phyloP scores from a whole-genome alignment of 2,888 invertebrate genomes.

The Agrotis exclamationis region DNA sequence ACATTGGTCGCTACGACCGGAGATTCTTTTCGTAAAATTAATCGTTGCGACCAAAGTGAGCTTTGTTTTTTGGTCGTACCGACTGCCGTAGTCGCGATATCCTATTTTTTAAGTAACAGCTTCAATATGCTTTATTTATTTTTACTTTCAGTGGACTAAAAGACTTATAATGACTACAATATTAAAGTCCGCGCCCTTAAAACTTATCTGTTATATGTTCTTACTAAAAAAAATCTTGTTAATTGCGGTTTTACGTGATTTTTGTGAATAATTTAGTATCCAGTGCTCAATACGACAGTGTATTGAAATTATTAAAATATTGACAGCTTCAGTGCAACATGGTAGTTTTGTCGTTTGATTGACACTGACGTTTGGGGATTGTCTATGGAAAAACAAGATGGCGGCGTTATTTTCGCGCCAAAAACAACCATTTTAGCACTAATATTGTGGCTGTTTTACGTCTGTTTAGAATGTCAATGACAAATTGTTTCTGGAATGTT shows the following conservation, averaged over 20 bases:
- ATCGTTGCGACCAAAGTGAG: neutral
- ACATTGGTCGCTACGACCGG: conserved; percentile 28
- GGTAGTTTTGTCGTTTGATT: neutral
- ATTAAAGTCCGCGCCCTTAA: conserved; percentile 37
- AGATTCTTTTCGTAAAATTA: conserved; percentile 3
- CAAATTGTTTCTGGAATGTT: conserved; percentile 19
- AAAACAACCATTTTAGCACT: neutral
- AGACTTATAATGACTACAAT: conserved; percentile 37
- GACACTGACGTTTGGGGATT: neutral
- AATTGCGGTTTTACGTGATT: conserved; percentile 25
- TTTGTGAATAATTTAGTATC: conserved; percentile 48
- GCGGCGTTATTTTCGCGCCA: neutral
- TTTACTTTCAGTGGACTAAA: conserved; percentile 48
- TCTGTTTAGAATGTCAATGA: conserved; percentile 33
- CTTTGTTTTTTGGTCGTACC: conserved; percentile 31
- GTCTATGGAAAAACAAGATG: neutral
- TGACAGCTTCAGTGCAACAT: conserved; percentile 10
- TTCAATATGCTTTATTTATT: conserved; percentile 53
- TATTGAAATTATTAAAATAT: conserved; percentile 44
- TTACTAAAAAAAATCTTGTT: conserved; percentile 46
- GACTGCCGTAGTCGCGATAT: conserved; percentile 28
- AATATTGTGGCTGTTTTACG: conserved; percentile 19
- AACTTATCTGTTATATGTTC: conserved; percentile 22
- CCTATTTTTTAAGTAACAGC: conserved; percentile 36
- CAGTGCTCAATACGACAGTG: conserved; percentile 45